Evolutionary conservation across 2,797 vertebrate species (phyloP).

Genomic region (Momotus momota): DNA sequence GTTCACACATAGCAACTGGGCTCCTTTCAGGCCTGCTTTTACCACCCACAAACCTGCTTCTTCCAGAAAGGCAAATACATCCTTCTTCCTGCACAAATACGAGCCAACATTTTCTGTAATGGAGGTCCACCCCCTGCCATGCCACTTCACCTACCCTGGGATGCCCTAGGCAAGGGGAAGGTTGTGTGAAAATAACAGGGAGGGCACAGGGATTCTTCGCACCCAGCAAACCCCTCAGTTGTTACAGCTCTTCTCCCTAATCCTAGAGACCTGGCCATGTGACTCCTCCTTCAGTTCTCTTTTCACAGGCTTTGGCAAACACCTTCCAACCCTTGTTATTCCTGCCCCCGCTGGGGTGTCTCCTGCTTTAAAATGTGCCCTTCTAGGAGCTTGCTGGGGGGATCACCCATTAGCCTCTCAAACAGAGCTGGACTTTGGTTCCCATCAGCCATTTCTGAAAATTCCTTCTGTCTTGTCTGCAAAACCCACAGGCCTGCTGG

Average conservation of each 20-base stretch:
- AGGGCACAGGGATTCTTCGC: neutral
- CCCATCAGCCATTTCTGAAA: neutral
- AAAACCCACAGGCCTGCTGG: neutral
- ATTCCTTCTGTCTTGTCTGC: neutral
- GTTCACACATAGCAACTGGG: neutral
- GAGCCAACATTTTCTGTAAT: neutral
- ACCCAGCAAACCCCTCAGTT: neutral
- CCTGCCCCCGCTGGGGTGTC: neutral
- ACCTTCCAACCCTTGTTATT: neutral
- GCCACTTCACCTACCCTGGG: neutral
- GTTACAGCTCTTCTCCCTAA: neutral
- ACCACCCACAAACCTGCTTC: neutral
- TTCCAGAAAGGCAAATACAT: neutral
- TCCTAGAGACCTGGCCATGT: fast-evolving
- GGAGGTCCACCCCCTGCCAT: neutral
- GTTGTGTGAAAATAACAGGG: neutral
- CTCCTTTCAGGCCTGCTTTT: neutral
- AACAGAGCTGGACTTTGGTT: neutral
- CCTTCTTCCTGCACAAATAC: neutral
- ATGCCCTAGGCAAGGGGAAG: neutral
- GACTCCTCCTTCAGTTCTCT: neutral
- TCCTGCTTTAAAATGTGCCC: neutral
- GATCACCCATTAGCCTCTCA: neutral
- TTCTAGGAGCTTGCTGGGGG: neutral
- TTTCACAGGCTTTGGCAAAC: neutral